Evolutionary conservation across 2,888 invertebrate genomes (phyloP).

Genomic region (Euclidia mi): DNA sequence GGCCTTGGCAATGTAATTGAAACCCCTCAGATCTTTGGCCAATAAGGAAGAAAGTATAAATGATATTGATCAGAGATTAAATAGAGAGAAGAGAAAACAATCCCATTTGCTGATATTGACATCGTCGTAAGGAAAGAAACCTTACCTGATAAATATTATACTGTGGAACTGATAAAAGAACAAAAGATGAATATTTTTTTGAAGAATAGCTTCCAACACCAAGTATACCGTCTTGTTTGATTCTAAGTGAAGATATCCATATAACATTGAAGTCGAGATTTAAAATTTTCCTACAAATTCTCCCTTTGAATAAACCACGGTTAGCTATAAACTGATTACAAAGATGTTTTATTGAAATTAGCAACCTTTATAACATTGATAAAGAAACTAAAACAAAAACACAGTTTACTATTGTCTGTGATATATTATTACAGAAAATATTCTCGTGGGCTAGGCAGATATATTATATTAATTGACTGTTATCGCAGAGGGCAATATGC

Average conservation of each 20-base stretch:
- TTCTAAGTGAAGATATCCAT: no score
- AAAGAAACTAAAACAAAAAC: background rate
- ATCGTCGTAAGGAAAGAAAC: background rate
- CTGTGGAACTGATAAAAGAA: no score
- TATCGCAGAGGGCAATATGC: slow-evolving; percentile 26
- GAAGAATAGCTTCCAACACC: no score
- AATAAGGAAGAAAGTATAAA: slow-evolving; percentile 19
- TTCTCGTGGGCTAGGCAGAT: slow-evolving; percentile 21
- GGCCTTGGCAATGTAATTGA: background rate
- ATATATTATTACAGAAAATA: slow-evolving; percentile 7
- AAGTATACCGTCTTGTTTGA: no score
- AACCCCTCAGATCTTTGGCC: slow-evolving; percentile 5
- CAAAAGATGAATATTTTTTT: no score
- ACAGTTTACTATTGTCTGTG: background rate
- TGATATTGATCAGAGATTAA: slow-evolving; percentile 1
- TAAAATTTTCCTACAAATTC: no score
- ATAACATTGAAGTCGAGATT: no score
- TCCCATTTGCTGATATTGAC: slow-evolving; percentile 14
- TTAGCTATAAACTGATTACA: no score
- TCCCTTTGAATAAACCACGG: no score
- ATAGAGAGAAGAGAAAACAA: slow-evolving; percentile 23
- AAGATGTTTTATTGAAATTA: no score
- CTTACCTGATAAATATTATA: no score
- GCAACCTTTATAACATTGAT: background rate
- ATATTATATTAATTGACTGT: slow-evolving; percentile 38